Evolutionary conservation across 2,888 invertebrate species (phyloP).

Genomic region (Sericinus montela): DNA sequence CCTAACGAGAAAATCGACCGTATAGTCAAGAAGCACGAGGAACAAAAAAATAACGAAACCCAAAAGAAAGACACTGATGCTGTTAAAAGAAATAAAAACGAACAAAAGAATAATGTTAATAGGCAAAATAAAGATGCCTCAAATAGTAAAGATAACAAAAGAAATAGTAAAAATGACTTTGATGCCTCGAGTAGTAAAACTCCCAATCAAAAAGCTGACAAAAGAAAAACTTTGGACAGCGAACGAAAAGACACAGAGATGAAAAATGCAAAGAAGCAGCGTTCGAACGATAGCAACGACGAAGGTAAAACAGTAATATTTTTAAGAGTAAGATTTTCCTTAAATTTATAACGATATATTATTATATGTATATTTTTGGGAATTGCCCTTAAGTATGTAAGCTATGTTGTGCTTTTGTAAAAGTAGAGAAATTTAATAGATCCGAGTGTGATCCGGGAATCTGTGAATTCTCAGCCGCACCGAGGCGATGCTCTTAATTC

Average conservation of each 20-base stretch:
- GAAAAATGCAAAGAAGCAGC: not conserved
- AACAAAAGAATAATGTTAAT: not conserved
- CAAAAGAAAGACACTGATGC: not conserved
- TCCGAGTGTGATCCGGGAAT: too few relatives aligned
- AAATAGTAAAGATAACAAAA: conserved; percentile 4
- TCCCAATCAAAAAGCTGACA: conserved; percentile 6
- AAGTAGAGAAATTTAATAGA: too few relatives aligned
- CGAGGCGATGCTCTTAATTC: too few relatives aligned
- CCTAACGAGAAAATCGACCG: conserved; percentile 65
- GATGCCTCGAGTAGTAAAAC: conserved; percentile 8
- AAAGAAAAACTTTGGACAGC: not conserved
- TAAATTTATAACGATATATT: too few relatives aligned
- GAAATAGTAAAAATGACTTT: not conserved
- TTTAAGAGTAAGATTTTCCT: too few relatives aligned
- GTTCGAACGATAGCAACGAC: not conserved
- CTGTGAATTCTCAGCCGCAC: too few relatives aligned
- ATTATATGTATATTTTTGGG: too few relatives aligned
- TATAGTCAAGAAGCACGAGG: conserved; percentile 50
- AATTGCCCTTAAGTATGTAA: too few relatives aligned
- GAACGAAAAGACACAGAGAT: not conserved
- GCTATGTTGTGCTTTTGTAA: too few relatives aligned
- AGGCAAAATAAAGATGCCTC: conserved; percentile 1
- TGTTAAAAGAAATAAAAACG: not conserved
- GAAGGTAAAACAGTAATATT: not conserved
- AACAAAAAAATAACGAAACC: conserved; percentile 33